A percentile compares a stretch with the other conserved stretches of the same genome.
These are phyloP conservation scores for Brachycybe producta DNA, from an alignment of 2,888 invertebrate species.

Conservation along the genomic window DNA sequence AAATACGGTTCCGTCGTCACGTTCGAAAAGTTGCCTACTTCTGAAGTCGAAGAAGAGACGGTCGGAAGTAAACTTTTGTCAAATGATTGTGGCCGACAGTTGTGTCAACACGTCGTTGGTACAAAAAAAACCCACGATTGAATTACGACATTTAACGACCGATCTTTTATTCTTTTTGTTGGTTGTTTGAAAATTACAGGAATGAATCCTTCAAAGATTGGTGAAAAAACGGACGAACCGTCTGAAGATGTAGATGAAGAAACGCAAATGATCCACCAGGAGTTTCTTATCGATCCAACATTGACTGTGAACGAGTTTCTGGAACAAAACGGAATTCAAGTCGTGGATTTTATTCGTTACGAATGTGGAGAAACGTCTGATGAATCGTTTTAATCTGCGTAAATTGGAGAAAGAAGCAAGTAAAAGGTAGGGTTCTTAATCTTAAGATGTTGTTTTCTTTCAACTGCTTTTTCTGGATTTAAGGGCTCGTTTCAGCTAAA, in stretches of 20 bases:
- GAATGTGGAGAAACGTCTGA: slow-evolving; percentile 62
- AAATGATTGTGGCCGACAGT: slow-evolving; percentile 48
- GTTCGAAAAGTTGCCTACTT: slow-evolving; percentile 39
- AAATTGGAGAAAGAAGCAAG: too few species aligned
- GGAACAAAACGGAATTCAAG: slow-evolving; percentile 40
- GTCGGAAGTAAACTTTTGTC: slow-evolving; percentile 19
- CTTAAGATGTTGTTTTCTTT: neutral
- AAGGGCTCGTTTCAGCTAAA: neutral
- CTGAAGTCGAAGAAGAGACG: slow-evolving; percentile 11
- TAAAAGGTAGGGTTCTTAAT: too few species aligned
- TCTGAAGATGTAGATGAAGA: slow-evolving; percentile 50
- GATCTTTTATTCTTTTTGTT: neutral
- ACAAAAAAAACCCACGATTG: too few species aligned
- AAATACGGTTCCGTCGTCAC: slow-evolving; percentile 76
- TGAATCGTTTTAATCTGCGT: too few species aligned
- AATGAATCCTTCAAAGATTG: slow-evolving; percentile 65
- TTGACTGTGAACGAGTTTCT: slow-evolving; percentile 58
- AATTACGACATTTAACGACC: neutral
- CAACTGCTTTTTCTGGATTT: neutral
- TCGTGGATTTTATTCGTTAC: slow-evolving; percentile 71
- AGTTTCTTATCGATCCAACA: slow-evolving; percentile 66
- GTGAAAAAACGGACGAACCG: slow-evolving; percentile 30
- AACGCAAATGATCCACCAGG: slow-evolving; percentile 67
- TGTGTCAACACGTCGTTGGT: slow-evolving; percentile 87
- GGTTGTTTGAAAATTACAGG: slow-evolving; percentile 33